Base-by-base conservation (phyloP, 1,140 invertebrate genomes). In the Campodea augens region DNA sequence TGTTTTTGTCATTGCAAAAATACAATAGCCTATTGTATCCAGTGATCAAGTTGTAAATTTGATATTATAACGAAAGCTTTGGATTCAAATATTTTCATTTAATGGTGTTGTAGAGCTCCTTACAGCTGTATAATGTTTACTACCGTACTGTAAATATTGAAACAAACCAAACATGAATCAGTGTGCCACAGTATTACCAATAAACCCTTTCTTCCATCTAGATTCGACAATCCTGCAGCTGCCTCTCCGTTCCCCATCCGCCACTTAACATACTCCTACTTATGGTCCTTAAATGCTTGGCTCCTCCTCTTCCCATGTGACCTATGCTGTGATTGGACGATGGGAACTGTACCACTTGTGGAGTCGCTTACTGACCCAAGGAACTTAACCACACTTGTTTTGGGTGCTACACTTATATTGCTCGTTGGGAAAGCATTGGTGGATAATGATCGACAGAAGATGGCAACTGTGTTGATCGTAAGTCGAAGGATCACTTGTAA, bases 301-400 rank as follows among this genome's bases (percentile, higher is more conserved):
- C 66, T 96, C 32, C 66, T 97, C 38, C 68, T 92, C 25, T 79
- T 87, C 59, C 91, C 91, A 12, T 81, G 77, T 49, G 73, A 84
- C 54, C 71, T 97, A 13, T 95, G 90, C 66, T 96, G 90, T 64
- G 92, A 97, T 66, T 97, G 91, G 91, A 96, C 91, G 37, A 97
- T 97, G 92, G 90, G 89, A 25, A 95, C 91, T 22, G 79, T 97
- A 43, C 85, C 89, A 0, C 58, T 96, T 10, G 68, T 97, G 10
- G 72, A 77, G 46, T 78, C 76, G 25, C 73, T 91, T 53, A 49
- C 69, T 1, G 92, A 97, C 66, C 55, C 68, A 1, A 69, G 92
- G 25, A 96, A 95, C 68, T 49, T 92, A n/a, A 73, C 75, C 3
- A 95, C 89, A 0, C 5, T 91, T 2, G 64, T 66, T 0, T 74